These are phyloP conservation scores for Phaedon cochleariae DNA, from an alignment of 2,888 invertebrate genomes.

Conservation along the genomic window DNA sequence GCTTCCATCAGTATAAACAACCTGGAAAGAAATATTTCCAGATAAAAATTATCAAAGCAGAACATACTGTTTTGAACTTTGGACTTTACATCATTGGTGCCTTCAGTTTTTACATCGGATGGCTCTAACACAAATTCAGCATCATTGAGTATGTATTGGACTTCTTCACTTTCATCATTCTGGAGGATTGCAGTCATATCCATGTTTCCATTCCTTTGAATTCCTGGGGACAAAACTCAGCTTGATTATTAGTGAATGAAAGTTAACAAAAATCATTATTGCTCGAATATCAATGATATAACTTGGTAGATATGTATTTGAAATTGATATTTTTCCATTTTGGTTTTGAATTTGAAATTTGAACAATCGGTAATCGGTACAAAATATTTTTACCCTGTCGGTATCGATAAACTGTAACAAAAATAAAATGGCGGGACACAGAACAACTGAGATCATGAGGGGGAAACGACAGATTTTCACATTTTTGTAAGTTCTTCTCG, in stretches of 20 bases:
- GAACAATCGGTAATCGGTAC: conserved; percentile 47
- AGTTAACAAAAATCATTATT: too few species aligned
- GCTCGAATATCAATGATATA: too few species aligned
- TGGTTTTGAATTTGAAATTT: conserved; percentile 34
- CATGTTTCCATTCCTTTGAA: too few species aligned
- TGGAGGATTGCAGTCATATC: not conserved
- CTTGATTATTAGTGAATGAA: too few species aligned
- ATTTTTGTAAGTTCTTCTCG: too few species aligned
- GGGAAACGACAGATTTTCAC: too few species aligned
- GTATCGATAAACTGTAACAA: conserved; percentile 23
- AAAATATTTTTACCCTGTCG: conserved; percentile 30
- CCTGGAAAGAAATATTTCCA: conserved; percentile 30
- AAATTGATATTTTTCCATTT: not conserved
- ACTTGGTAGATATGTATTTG: not conserved
- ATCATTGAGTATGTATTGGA: conserved; percentile 38
- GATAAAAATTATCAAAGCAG: not conserved
- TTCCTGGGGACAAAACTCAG: too few species aligned
- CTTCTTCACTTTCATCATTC: conserved; percentile 24
- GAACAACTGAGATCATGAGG: too few species aligned
- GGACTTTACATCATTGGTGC: conserved; percentile 34
- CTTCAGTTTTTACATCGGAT: conserved; percentile 29
- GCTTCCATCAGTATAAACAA: conserved; percentile 45
- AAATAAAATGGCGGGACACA: not conserved
- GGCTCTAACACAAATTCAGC: conserved; percentile 35
- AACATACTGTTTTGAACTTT: conserved; percentile 16